Evolutionary conservation across 2,113 vertebrate species (phyloP).

Genomic region (Heloderma charlesbogerti): DNA sequence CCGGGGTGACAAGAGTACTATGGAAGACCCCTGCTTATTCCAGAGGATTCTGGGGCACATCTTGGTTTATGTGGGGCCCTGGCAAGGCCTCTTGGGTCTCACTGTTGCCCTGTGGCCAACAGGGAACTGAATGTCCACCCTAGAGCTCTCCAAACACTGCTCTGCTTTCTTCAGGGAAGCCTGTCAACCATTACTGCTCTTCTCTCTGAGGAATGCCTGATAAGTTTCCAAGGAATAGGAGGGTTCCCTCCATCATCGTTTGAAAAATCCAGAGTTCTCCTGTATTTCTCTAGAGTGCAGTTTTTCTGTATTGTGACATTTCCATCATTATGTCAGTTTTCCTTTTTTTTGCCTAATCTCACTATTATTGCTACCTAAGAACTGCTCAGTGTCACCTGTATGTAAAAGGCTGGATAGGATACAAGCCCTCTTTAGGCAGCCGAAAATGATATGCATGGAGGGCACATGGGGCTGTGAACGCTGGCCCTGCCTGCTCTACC

Average conservation of each 20-base stretch:
- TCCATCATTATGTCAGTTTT: background rate
- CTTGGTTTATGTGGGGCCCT: background rate
- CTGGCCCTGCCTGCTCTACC: too few relatives aligned
- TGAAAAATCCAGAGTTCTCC: background rate
- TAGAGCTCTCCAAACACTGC: background rate
- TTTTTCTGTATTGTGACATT: background rate
- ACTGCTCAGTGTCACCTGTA: background rate
- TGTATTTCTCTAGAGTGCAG: background rate
- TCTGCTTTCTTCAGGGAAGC: background rate
- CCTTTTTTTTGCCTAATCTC: background rate
- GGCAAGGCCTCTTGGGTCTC: background rate
- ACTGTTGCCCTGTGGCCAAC: too few relatives aligned
- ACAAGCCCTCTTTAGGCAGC: too few relatives aligned
- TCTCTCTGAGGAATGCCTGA: background rate
- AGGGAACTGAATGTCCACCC: background rate
- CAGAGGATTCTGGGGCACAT: background rate
- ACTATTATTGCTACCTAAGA: background rate
- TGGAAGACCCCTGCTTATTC: background rate
- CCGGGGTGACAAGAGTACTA: background rate
- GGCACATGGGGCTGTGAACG: too few relatives aligned
- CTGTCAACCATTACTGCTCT: background rate
- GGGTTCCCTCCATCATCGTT: background rate
- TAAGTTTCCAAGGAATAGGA: background rate
- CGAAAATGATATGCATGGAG: too few relatives aligned
- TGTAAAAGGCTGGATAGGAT: background rate